Base-by-base conservation (phyloP, 2,113 vertebrate genomes). In the Phodopus roborovskii region DNA sequence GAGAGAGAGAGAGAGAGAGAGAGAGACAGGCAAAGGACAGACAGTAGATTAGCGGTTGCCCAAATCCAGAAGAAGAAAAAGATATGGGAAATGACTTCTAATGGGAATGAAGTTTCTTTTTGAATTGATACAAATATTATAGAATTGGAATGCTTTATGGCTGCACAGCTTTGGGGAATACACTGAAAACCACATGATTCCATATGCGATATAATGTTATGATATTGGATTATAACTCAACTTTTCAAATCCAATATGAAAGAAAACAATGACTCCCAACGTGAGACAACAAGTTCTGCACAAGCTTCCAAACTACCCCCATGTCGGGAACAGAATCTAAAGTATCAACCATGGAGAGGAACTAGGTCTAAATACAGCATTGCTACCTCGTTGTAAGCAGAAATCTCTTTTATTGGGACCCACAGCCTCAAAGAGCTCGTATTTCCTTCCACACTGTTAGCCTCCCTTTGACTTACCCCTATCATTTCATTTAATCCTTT, bases 231-330 rank as follows among this genome's bases (percentile, higher is more conserved):
- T 64, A 81, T 42, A 82, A 20, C 30, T 82, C 48, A 42, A 74
- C 53, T 48, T 84, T 90, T 62, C 20, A 82, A 96, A 60, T 53
- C 33, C 2, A 75, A 64, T 39, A 36, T 78, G 36, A 79, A 16
- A 92, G 71, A 90, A 94, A 96, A 81, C 50, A 94, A 60, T n/a
- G 79, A 78, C 50, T 58, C n/a, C 60, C 36, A 83, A 71, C 16
- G 20, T 12, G 19, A 39, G 36, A 42, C 20, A 56, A 42, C 20
- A 56, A 58, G 19, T 66, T 90, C n/a, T 62, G 58, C 15, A 60
- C 30, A 16, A 81, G 3, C 56, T 33, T 90, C 60, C 33, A 60
- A 81, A 82, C 3, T 48, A 26, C n/a, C 1, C 45, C 26, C 10
- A 39, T 42, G 15, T 86, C 81, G 68, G 19, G 24, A 53, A 73